Evolutionary conservation across 2,888 invertebrate species (phyloP), one percentile per base, ranked within the genome.

Genomic region (Drosophila subquinaria): DNA sequence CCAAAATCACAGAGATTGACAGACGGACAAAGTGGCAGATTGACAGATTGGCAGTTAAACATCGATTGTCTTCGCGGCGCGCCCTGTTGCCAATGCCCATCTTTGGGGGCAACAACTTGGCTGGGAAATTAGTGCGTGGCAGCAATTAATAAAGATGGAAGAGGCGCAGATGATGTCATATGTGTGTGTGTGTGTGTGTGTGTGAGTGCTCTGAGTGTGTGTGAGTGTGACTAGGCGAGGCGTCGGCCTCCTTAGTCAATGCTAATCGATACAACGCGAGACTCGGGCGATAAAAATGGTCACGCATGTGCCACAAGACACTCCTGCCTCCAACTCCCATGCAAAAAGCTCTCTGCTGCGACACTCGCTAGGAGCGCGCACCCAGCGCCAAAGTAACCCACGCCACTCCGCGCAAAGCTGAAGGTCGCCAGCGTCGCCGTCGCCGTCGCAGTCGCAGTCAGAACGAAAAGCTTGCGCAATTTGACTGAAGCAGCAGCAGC

Each of bases 381-480:
- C 50, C 53, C 45, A 63, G 73, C 57, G 73, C 45, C 56, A 45
- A 67, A 40, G 35, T 45, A 56, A 61, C 79, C 76, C 65, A 76
- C 69, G 73, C 69, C 30, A 42, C 56, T 42, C 50, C 43, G 51
- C 33, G 48, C 42, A 53, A 6, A 42, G 20, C 72, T 69, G 75
- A 80, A 81, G 78, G 80, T 75, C 78, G 76, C 17, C 27, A 15
- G 61, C 65, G 79, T 64, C 75, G 30, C 30, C 0, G 20, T 42
- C 42, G 43, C 45, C n/a, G 56, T 30, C 50, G 35, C 65, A 76
- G 56, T 30, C 50, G 35, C 65, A 76, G 76, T 63, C 71, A 82
- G 81, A 82, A 81, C 66, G 71, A 68, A 66, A 63, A 67, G 62
- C 73, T 82, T 79, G 82, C 84, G 84, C 86, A 82, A 86, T 62